Percentiles rank a stretch among this genome's conserved stretches.
Conservation (phyloP, 2,797 vertebrate genomes). For the Amniataba percoides region DNA sequence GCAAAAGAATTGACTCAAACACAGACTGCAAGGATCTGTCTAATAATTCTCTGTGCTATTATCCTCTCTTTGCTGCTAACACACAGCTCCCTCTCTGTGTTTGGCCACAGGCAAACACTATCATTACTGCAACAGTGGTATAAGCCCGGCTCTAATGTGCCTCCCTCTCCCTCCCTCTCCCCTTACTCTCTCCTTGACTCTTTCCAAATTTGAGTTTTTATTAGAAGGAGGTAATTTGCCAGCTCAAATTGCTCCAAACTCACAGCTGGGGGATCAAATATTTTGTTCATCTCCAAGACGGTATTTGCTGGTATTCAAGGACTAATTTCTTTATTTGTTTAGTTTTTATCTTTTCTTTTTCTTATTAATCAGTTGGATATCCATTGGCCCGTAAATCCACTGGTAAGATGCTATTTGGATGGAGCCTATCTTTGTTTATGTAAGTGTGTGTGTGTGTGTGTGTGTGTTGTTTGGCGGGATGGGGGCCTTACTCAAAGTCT, state of each 20-base stretch:
- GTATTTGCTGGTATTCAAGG: constrained; percentile 41
- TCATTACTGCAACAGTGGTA: constrained; percentile 72
- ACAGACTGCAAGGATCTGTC: constrained; percentile 72
- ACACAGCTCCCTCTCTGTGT: constrained; percentile 61
- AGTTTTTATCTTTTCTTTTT: background rate
- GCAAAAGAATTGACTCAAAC: constrained; percentile 80
- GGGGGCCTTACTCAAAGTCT: background rate
- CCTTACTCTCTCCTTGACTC: constrained; percentile 63
- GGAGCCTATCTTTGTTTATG: background rate
- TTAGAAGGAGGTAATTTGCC: constrained; percentile 61
- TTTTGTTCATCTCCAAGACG: constrained; percentile 41
- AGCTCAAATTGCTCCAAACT: constrained; percentile 60
- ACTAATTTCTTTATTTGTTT: constrained; percentile 32
- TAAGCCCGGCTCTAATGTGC: constrained; percentile 53
- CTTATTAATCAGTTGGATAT: background rate
- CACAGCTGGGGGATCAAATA: constrained; percentile 52
- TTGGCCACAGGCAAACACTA: constrained; percentile 76
- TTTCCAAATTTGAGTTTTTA: constrained; percentile 66
- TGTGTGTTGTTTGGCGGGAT: background rate
- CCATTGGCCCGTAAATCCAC: background rate
- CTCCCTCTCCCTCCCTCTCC: constrained; percentile 43
- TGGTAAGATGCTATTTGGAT: background rate
- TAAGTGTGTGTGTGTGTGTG: background rate
- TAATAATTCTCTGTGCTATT: constrained; percentile 78
- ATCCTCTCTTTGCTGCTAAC: constrained; percentile 74